Base-by-base conservation (phyloP, 2,797 vertebrate genomes). In the Petrocephalus schoutedeni region DNA sequence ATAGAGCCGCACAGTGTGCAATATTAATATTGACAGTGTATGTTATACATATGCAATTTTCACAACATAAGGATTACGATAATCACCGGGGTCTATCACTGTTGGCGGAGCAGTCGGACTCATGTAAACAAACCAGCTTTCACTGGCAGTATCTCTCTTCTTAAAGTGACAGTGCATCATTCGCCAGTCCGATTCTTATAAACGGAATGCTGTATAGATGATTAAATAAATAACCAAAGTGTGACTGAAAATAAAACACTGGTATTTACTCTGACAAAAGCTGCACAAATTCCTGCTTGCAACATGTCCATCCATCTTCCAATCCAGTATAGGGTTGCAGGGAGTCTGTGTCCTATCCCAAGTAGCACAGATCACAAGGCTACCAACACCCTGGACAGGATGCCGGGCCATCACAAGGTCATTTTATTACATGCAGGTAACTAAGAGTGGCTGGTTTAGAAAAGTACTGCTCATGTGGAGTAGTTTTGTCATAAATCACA, bases 381-480 rank as follows among this genome's bases (percentile, higher is more conserved):
- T 67, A 3, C 10, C 23, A 67, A 67, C 23, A 28, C 3, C 23
- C 28, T 36, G 28, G 67, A 74, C 14, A 41, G 4, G 67, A 74
- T 36, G 67, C 32, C 67, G 16, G 67, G 41, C 71, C 28, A 74
- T 19, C 71, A 77, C 92, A 91, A 90, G 90, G 89, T 91, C 61
- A 89, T 89, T 89, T 90, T 90, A 89, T 92, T 77, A 84, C 91
- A 74, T 77, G 8, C 90, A 91, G 61, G 61, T 67, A 67, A 9
- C 28, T 67, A 10, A 32, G 10, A 67, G 61, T 32, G 61, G 10
- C 61, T 14, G 10, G 10, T 32, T 12, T 32, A 67, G 21, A 67
- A 32, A 67, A 12, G 1, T 9, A 67, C 12, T 12, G 23, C 61
- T 28, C 9, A 67, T 67, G 23, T 14, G 61, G 23, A 67, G 23